Evolutionary conservation across 2,113 vertebrate genomes (phyloP).

Genomic region (Nothobranchius kuhntae): DNA sequence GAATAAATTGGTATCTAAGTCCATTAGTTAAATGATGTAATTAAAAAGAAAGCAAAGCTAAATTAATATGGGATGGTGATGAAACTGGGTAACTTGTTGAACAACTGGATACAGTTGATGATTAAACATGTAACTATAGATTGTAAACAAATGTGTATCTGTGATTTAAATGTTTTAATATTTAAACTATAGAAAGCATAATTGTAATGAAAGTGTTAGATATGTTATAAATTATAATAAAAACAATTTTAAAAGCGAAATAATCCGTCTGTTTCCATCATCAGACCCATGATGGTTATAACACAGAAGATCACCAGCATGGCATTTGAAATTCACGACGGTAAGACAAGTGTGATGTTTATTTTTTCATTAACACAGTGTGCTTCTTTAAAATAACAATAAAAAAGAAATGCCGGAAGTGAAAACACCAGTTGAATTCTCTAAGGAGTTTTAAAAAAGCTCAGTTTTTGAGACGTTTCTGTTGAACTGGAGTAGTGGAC

Average conservation of each 20-base stretch:
- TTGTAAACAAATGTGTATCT: not conserved
- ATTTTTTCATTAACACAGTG: not conserved
- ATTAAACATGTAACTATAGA: not conserved
- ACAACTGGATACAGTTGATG: not conserved
- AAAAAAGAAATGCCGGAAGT: constrained; percentile 1
- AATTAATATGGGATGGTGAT: not conserved
- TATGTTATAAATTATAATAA: too few relatives aligned
- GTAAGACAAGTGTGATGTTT: constrained; percentile 76
- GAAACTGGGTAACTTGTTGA: not conserved
- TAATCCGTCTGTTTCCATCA: not conserved
- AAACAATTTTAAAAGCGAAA: too few relatives aligned
- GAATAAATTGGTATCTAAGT: not conserved
- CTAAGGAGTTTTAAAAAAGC: constrained; percentile 20
- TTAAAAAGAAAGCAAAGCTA: not conserved
- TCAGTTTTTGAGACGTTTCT: constrained; percentile 25
- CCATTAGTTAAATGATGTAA: not conserved
- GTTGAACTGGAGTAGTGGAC: constrained; percentile 41
- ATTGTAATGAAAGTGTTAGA: too few relatives aligned
- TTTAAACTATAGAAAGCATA: too few relatives aligned
- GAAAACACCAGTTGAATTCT: constrained; percentile 40
- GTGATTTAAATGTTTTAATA: too few relatives aligned
- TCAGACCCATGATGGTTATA: constrained; percentile 99
- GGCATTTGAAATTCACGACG: constrained; percentile 96
- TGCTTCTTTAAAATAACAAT: not conserved
- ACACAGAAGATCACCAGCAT: constrained; percentile 99